Conservation (phyloP, 2,888 invertebrate genomes). For the Tipula lateralis region DNA sequence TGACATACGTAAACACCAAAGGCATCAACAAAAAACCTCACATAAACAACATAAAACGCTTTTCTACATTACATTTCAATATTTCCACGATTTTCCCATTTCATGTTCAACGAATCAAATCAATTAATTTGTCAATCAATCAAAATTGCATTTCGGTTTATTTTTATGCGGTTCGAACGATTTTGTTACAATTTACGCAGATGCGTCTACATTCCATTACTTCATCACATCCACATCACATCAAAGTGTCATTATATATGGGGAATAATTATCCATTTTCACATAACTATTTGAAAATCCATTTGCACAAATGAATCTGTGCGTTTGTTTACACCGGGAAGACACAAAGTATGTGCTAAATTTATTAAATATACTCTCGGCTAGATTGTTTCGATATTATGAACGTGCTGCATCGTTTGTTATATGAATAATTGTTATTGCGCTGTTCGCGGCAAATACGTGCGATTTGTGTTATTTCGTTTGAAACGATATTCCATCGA, state of each 20-base stretch:
- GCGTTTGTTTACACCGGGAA: too few species aligned
- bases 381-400: neutral
- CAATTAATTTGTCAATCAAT: conserved; percentile 2
- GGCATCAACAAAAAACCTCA: too few species aligned
- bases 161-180: neutral
- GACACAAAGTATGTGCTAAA: neutral
- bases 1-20: too few species aligned
- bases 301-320: neutral
- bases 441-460: neutral
- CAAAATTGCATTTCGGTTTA: neutral
- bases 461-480: neutral
- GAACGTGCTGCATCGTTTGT: neutral
- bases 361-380: neutral
- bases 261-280: neutral
- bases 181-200: neutral
- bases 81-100: neutral
- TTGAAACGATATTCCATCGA: neutral
- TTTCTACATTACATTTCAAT: neutral
- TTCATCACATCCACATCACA: neutral
- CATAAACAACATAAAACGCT: neutral
- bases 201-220: neutral
- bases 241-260: neutral
- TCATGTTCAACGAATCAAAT: neutral
- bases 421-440: neutral
- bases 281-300: neutral